Evolutionary conservation across 2,888 invertebrate genomes (phyloP), one percentile per base, ranked within the genome.

Genomic region (Lymantria dispar): DNA sequence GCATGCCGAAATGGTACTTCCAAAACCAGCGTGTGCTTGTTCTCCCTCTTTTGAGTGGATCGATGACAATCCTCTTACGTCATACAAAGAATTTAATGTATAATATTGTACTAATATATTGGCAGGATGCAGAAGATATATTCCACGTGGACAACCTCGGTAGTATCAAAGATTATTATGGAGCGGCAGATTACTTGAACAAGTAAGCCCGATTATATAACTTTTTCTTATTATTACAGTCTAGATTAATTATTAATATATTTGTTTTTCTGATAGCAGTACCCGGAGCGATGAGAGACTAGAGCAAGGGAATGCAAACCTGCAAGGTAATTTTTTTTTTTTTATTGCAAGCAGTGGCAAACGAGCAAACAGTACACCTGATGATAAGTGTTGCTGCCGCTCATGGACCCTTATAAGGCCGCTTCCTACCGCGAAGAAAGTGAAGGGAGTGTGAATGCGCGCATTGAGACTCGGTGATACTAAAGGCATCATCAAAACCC

Each of bases 261-360:
- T 55, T 47, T 54, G 56, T 57, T 55, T 47, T 54, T 57, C 56
- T 75, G 68, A 50, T 63, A 87, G 86, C 64, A 70, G 52, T 31
- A 73, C 75, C 31, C 80, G 74, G 50, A 86, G 71, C 37, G 84
- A 87, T 50, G 87, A 90, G 63, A 78, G 85, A 64, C 62, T 90
- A 33, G 84, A 88, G 51, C 82, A 78, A 51, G 90, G 90, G 62
- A 91, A 90, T 69, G 89, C 78, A 0, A 91, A 91, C 68, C 78
- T 91, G 44, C 88, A 90, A 82, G 86, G 87, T 87, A 76, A 13
- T 9, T 40, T 5, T 5, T 22, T 3, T 3, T n/a, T n/a, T n/a
- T n/a, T n/a, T n/a, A n/a, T n/a, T n/a, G n/a, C n/a, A n/a, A n/a
- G n/a, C n/a, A n/a, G n/a, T n/a, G n/a, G n/a, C n/a, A n/a, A n/a